Percentiles rank a stretch among this genome's conserved stretches.
Conservation (phyloP, 2,888 invertebrate genomes). For the Galeopsomyia nigrocyanea region DNA sequence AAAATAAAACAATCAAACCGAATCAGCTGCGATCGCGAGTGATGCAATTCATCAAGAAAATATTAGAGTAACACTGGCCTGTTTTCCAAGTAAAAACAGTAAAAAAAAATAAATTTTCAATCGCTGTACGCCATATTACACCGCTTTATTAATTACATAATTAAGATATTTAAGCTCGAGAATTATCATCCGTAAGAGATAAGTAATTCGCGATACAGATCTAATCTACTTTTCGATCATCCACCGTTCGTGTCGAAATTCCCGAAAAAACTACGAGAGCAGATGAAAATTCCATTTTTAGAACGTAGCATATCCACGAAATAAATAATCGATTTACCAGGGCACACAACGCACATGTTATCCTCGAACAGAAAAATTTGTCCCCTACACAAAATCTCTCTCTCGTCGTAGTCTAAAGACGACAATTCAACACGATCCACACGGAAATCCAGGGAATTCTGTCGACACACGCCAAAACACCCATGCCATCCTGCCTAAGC, state of each 20-base stretch:
- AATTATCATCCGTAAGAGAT: background rate
- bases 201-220: slow-evolving; percentile 15
- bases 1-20: slow-evolving; percentile 21
- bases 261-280: no score
- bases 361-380: background rate
- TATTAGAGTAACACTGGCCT: background rate
- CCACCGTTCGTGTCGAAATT: no score
- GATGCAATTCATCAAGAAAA: slow-evolving; percentile 23
- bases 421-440: background rate
- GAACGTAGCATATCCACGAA: no score
- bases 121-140: background rate
- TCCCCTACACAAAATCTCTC: slow-evolving; percentile 5
- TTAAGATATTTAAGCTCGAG: background rate
- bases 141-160: slow-evolving; percentile 6
- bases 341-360: no score
- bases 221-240: slow-evolving; percentile 9
- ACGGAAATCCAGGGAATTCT: slow-evolving; percentile 5
- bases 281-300: no score
- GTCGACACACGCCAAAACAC: no score
- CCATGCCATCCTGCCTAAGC: no score
- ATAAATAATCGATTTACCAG: no score
- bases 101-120: background rate
- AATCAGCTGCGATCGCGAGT: background rate
- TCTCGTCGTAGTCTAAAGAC: no score
- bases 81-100: no score